Evolutionary conservation across 2,113 vertebrate species (phyloP).

Genomic region (Ovis canadensis): DNA sequence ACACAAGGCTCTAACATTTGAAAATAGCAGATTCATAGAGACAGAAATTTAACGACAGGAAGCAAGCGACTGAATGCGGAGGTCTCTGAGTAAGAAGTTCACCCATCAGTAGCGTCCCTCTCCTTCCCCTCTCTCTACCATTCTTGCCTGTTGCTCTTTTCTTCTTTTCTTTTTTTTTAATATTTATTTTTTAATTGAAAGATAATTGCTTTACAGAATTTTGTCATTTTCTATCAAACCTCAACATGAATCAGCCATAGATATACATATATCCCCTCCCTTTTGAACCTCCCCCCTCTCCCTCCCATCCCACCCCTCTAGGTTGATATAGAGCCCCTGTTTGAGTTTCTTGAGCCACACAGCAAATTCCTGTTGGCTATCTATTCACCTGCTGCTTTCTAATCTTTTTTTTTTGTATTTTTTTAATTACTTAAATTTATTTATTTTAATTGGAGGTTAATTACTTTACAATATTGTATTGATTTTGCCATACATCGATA

Average conservation of each 20-base stretch:
- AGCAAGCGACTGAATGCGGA: neutral
- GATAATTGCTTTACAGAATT: neutral
- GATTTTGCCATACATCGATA: no score
- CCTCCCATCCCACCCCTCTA: neutral
- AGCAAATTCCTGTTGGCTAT: rapidly evolving
- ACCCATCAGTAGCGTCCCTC: no score
- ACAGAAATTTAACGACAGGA: neutral
- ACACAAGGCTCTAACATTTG: neutral
- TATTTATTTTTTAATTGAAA: neutral
- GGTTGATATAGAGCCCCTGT: neutral
- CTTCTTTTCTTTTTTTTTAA: neutral
- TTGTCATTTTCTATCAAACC: neutral
- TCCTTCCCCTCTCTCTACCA: neutral
- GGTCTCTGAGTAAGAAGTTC: neutral
- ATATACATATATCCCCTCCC: neutral
- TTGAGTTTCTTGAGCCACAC: neutral
- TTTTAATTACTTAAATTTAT: no score
- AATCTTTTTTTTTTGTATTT: neutral
- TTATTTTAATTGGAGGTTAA: no score
- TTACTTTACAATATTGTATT: no score
- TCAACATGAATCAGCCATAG: neutral
- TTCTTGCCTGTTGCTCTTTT: neutral
- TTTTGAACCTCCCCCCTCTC: neutral
- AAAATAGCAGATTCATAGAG: neutral
- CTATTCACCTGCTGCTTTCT: neutral